Percentiles rank a stretch among this genome's conserved stretches.
These are phyloP conservation scores for Salvelinus fontinalis DNA, from an alignment of 2,113 vertebrate species.

Conservation along the genomic window DNA sequence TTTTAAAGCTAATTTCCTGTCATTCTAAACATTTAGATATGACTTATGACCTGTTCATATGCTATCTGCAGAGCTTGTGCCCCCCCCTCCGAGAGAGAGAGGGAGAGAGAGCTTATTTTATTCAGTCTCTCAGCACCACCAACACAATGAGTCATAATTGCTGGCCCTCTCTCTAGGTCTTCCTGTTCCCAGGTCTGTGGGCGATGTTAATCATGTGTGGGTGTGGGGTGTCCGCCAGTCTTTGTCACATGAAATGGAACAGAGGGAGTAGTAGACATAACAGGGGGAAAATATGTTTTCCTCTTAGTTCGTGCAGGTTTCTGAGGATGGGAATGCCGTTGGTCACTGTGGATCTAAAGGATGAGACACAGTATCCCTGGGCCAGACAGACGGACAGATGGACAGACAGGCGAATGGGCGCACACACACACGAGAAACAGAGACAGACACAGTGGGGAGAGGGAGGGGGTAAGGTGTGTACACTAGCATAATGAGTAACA, in stretches of 20 bases:
- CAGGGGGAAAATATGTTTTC: neutral
- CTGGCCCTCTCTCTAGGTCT: conserved; percentile 14
- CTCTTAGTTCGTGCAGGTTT: neutral
- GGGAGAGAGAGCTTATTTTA: neutral
- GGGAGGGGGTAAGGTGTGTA: neutral
- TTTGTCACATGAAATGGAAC: conserved; percentile 17
- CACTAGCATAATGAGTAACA: neutral
- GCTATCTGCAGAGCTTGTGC: neutral
- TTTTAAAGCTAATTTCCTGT: too few species aligned
- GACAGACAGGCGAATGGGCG: neutral
- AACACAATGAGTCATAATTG: conserved; percentile 43
- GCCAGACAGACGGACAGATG: neutral
- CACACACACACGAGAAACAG: neutral
- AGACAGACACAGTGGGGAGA: neutral
- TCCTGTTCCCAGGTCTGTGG: conserved; percentile 39
- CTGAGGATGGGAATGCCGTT: neutral
- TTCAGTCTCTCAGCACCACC: conserved; percentile 6
- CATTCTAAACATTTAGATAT: too few species aligned
- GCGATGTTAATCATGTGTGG: conserved; percentile 32
- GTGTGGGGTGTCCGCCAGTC: conserved; percentile 21
- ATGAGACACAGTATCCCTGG: neutral
- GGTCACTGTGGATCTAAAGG: neutral
- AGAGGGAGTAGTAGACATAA: neutral
- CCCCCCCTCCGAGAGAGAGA: neutral
- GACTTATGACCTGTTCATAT: too few species aligned